Evolutionary conservation across 1,140 invertebrate species (phyloP).

Genomic region (Sitodiplosis mosellana): DNA sequence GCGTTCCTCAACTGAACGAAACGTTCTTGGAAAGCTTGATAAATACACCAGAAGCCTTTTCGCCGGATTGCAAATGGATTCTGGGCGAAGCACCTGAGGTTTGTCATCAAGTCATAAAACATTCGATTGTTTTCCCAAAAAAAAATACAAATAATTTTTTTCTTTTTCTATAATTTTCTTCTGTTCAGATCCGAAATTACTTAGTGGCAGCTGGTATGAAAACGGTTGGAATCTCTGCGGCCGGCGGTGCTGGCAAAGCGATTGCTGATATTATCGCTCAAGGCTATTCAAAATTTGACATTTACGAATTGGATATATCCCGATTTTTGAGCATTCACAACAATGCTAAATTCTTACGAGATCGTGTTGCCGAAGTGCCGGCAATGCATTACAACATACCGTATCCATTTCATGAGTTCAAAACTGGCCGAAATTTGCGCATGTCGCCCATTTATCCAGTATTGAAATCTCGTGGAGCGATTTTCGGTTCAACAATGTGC

Average conservation of each 20-base stretch:
- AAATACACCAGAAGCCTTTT: conserved; percentile 86
- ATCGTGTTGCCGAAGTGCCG: conserved; percentile 85
- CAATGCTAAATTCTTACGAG: conserved; percentile 82
- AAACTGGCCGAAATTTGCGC: conserved; percentile 74
- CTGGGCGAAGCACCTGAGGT: conserved; percentile 85
- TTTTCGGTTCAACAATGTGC: conserved; percentile 96
- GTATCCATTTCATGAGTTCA: conserved; percentile 72
- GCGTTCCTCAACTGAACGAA: conserved; percentile 59
- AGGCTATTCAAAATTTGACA: conserved; percentile 61
- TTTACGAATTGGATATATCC: conserved; percentile 81
- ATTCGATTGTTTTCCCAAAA: conserved; percentile 8
- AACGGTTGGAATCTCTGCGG: conserved; percentile 79
- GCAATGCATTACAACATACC: conserved; percentile 63
- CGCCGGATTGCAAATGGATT: conserved; percentile 81
- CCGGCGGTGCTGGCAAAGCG: conserved; percentile 81
- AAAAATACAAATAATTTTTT: not conserved
- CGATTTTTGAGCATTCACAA: conserved; percentile 91
- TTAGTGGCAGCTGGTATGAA: conserved; percentile 92
- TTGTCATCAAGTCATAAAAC: too few relatives aligned
- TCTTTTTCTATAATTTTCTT: conserved; percentile 9
- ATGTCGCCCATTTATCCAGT: conserved; percentile 94
- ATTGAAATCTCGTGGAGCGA: conserved; percentile 77
- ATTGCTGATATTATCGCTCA: conserved; percentile 79
- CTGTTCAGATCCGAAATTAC: conserved; percentile 69
- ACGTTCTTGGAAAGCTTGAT: conserved; percentile 57